Conservation (phyloP, 2,113 vertebrate species). For the Dipodomys ordii region DNA sequence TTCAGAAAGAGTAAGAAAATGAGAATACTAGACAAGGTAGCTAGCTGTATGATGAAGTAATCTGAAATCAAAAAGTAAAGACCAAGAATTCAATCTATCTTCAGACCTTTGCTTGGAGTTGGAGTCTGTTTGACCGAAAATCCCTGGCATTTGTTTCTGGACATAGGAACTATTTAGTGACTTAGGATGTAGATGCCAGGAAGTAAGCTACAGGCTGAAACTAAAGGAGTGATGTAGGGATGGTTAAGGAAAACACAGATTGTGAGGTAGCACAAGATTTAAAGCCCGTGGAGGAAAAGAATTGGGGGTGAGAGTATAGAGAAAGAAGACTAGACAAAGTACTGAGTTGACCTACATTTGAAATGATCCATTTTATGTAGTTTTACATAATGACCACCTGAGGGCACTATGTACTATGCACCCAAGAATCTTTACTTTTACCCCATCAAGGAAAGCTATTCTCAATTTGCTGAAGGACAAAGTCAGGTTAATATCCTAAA, state of each 20-base stretch:
- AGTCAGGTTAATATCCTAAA: background rate
- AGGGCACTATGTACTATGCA: slow-evolving; percentile 26
- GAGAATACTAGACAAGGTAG: background rate
- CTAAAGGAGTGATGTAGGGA: background rate
- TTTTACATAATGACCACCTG: slow-evolving; percentile 56
- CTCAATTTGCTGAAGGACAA: slow-evolving; percentile 20
- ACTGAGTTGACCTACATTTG: background rate
- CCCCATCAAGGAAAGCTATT: background rate
- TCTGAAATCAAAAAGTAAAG: background rate
- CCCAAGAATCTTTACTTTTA: background rate
- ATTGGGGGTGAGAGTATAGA: background rate
- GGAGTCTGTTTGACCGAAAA: background rate
- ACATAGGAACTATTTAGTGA: too few relatives aligned
- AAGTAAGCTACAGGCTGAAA: background rate
- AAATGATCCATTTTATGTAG: background rate
- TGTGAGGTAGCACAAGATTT: too few relatives aligned
- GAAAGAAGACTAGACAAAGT: background rate
- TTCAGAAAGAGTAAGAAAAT: background rate
- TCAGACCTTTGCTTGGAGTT: background rate
- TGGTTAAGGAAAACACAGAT: background rate
- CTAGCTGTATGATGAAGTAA: fast-evolving
- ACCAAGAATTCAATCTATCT: background rate
- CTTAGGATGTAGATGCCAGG: background rate
- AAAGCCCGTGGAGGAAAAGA: background rate
- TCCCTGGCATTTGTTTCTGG: background rate